phyloP scores from a whole-genome alignment of 2,797 vertebrate species.

The Lepus townsendii region DNA sequence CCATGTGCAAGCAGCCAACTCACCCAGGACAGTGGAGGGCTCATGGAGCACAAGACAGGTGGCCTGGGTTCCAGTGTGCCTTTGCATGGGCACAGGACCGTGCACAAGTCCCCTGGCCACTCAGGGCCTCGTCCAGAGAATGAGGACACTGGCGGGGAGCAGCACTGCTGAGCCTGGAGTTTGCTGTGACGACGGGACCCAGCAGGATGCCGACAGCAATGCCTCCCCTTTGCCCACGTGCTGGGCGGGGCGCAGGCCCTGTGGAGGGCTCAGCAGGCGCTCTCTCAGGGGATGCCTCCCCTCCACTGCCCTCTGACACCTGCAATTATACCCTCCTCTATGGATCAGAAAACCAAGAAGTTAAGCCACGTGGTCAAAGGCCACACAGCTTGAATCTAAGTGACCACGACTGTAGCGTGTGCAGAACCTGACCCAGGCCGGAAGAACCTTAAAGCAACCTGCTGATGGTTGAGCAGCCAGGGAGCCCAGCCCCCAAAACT shows the following conservation, averaged over 20 bases:
- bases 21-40: no score
- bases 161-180: background rate
- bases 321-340: background rate
- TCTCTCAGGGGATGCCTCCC: background rate
- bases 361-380: background rate
- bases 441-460: background rate
- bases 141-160: background rate
- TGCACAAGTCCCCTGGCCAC: background rate
- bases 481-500: background rate
- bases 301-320: background rate
- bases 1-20: no score
- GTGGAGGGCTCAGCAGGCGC: background rate
- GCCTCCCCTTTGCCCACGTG: background rate
- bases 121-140: background rate
- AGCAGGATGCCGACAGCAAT: rapidly evolving
- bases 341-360: background rate
- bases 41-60: background rate
- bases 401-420: no score
- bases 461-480: no score
- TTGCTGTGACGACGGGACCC: background rate
- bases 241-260: background rate
- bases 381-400: background rate
- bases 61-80: background rate
- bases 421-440: background rate
- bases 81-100: background rate